phyloP scores from a whole-genome alignment of 2,113 vertebrate species.

The Forbesichthys agassizii region DNA sequence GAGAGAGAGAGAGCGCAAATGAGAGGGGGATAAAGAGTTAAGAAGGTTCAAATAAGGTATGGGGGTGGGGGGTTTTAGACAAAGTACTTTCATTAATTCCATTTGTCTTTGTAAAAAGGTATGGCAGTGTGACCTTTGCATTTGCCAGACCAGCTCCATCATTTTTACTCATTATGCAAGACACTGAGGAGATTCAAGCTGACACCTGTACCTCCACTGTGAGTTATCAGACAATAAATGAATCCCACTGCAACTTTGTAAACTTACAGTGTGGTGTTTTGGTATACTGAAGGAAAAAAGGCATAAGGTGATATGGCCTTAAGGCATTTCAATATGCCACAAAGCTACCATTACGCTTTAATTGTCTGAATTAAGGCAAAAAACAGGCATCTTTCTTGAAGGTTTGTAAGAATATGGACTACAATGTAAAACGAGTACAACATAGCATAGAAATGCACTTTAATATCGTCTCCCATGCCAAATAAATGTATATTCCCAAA shows the following conservation, averaged over 20 bases:
- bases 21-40: neutral
- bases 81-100: slow-evolving; percentile 81
- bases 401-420: neutral
- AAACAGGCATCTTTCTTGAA: slow-evolving; percentile 22
- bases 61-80: slow-evolving; percentile 61
- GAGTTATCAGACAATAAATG: slow-evolving; percentile 83
- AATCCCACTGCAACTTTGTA: slow-evolving; percentile 76
- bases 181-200: slow-evolving; percentile 75
- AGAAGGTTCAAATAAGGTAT: slow-evolving; percentile 28
- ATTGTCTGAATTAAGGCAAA: slow-evolving; percentile 54
- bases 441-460: no score
- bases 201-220: slow-evolving; percentile 81
- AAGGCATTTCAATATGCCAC: slow-evolving; percentile 57
- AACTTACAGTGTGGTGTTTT: slow-evolving; percentile 55
- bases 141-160: slow-evolving; percentile 80
- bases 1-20: slow-evolving; percentile 5
- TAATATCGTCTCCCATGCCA: no score
- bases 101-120: slow-evolving; percentile 86
- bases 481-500: neutral
- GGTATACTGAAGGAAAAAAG: slow-evolving; percentile 30
- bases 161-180: slow-evolving; percentile 91
- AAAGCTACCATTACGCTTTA: slow-evolving; percentile 58
- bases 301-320: slow-evolving; percentile 52
- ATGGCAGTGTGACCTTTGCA: slow-evolving; percentile 90
- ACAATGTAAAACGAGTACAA: no score